These are phyloP conservation scores for Clistopyga incitator DNA, from an alignment of 2,888 invertebrate species.

Conservation along the genomic window DNA sequence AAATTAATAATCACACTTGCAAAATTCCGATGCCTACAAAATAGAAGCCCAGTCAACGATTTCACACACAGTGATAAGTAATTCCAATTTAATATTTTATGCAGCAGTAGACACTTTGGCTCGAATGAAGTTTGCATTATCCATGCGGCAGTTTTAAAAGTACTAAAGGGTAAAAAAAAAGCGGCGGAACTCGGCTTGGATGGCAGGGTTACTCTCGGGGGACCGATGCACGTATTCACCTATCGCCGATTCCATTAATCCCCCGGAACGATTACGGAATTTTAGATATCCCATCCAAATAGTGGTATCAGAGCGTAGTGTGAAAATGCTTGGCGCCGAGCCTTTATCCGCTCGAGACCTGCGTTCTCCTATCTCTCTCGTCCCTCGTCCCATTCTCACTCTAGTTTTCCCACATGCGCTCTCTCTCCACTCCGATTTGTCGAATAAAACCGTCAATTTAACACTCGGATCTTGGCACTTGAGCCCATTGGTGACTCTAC, in stretches of 20 bases:
- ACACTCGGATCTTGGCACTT: constrained; percentile 68
- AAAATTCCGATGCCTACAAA: neutral
- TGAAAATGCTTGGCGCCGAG: constrained; percentile 45
- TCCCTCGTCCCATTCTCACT: constrained; percentile 33
- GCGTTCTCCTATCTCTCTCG: constrained; percentile 45
- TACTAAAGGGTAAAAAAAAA: constrained; percentile 10
- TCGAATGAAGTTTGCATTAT: constrained; percentile 13
- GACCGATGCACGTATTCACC: constrained; percentile 28
- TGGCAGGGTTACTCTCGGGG: neutral
- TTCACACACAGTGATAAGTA: neutral
- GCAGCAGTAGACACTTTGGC: neutral
- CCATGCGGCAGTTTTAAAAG: neutral
- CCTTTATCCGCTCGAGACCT: constrained; percentile 48
- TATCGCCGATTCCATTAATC: constrained; percentile 58
- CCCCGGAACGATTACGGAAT: constrained; percentile 41
- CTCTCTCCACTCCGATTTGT: constrained; percentile 59
- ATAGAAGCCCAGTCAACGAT: neutral
- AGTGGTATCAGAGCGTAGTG: constrained; percentile 3
- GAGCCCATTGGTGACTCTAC: constrained; percentile 52
- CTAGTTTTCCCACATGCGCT: constrained; percentile 2
- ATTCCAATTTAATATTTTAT: constrained; percentile 1
- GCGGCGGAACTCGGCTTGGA: neutral
- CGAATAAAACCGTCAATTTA: constrained; percentile 68
- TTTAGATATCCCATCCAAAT: constrained; percentile 41
- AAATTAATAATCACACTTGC: constrained; percentile 42